Conservation (phyloP, 2,888 invertebrate genomes). For the Pandemis corylana region DNA sequence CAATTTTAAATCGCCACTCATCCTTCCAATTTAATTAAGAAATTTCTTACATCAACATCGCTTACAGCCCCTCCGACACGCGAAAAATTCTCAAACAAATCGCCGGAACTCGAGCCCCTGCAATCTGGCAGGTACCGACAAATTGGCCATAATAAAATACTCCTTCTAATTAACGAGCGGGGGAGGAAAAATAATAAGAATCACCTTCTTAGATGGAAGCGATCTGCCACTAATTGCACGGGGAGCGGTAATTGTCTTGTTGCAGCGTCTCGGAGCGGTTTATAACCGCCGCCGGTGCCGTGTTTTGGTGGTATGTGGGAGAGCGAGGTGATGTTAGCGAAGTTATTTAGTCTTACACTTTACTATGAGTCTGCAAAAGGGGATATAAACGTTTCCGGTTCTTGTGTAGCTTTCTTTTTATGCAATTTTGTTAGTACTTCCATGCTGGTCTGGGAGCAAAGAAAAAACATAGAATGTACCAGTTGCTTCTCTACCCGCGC, state of each 20-base stretch:
- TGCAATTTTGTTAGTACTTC: background rate
- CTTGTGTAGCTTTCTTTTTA: background rate
- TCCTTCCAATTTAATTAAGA: constrained; percentile 41
- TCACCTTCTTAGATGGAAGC: constrained; percentile 41
- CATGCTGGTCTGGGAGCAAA: too few relatives aligned
- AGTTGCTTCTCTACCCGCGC: too few relatives aligned
- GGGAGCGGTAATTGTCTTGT: constrained; percentile 41
- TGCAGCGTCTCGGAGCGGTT: constrained; percentile 21
- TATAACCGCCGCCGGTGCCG: constrained; percentile 2
- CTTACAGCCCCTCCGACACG: constrained; percentile 29
- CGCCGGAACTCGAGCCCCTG: constrained; percentile 32
- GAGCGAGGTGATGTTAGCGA: background rate
- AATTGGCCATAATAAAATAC: constrained; percentile 43
- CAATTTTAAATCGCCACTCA: constrained; percentile 41
- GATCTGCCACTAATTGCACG: constrained; percentile 41
- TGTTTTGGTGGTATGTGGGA: background rate
- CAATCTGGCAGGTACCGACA: constrained; percentile 43
- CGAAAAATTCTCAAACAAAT: constrained; percentile 42
- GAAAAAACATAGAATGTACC: too few relatives aligned
- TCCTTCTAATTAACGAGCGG: constrained; percentile 41
- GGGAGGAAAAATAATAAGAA: constrained; percentile 43
- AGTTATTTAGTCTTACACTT: background rate
- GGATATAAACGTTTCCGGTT: background rate
- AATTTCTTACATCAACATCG: constrained; percentile 39
- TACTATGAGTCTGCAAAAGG: background rate